Base-by-base conservation (phyloP, 2,113 vertebrate species). In the Thamnaconus septentrionalis region DNA sequence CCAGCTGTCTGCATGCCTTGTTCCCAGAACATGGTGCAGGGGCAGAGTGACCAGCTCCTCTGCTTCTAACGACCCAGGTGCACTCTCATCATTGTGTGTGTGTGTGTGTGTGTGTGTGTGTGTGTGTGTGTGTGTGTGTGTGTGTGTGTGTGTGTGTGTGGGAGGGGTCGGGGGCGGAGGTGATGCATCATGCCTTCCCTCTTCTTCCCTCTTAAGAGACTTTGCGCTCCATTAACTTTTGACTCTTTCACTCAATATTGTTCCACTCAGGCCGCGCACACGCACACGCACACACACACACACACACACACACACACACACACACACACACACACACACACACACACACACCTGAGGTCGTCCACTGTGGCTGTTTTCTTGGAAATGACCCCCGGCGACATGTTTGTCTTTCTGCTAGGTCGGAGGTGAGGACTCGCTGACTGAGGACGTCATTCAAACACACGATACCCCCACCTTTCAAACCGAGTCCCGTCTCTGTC, bases 1-100 rank as follows among this genome's bases (percentile, higher is more conserved):
- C 62, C 59, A 87, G 79, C 71, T 73, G 87, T 90, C 83, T 85
- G 88, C 61, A 88, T 81, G 82, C 66, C 53, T 58, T 75, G 84
- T 88, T 83, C 82, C 64, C 69, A 84, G 69, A 66, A 73, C 58
- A 65, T 48, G 3, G n/a, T 12, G 18, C 53, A 62, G 54, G 18
- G 31, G 6, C 49, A 52, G 51, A 53, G 11, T 59, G 64, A 45
- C 49, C 63, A 70, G 54, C 56, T 50, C 45, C 1, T 11, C 6
- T 6, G n/a, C 57, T 56, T 51, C 5, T 12, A 31, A 60, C 1
- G 0, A 3, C 41, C 8, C 3, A 11, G 8, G 9, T 11, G n/a
- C 4, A 11, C 9, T 50, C 48, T 5, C 10, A 50, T 5, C 11
- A 43, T 31, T 4, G 18, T 54, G 47, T 11, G 54, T 12, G n/a